A percentile compares a stretch with the other conserved stretches of the same genome.
phyloP scores from a whole-genome alignment of 2,113 vertebrate genomes.

The Brachypteracias leptosomus region DNA sequence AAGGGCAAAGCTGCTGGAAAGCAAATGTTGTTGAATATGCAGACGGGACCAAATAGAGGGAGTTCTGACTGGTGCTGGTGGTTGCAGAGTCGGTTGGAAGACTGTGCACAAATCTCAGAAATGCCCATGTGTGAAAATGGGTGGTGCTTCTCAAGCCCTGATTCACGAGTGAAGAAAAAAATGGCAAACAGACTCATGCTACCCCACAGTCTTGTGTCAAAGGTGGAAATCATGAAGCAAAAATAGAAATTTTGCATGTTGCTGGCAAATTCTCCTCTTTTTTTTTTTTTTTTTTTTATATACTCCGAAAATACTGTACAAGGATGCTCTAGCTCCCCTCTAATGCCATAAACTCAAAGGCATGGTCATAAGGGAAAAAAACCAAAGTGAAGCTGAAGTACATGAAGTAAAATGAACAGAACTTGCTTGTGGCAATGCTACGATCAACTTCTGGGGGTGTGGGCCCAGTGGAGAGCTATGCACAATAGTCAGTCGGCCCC shows the following conservation, averaged over 20 bases:
- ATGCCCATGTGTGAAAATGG: slow-evolving; percentile 55
- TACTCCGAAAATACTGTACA: slow-evolving; percentile 32
- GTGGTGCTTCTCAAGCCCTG: slow-evolving; percentile 30
- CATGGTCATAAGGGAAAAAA: slow-evolving; percentile 58
- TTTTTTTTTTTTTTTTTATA: neutral
- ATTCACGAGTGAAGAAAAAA: neutral
- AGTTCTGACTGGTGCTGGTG: slow-evolving; percentile 49
- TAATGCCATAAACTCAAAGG: slow-evolving; percentile 5
- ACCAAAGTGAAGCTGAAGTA: neutral
- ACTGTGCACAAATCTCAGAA: slow-evolving; percentile 69
- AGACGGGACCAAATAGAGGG: neutral
- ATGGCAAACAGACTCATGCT: neutral
- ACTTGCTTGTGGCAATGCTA: slow-evolving; percentile 37
- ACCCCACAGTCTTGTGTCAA: slow-evolving; percentile 31
- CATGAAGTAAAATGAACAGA: neutral
- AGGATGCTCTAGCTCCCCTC: slow-evolving; percentile 35
- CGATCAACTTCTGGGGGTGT: slow-evolving; percentile 10
- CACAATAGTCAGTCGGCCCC: neutral
- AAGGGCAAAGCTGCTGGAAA: neutral
- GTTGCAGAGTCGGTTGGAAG: slow-evolving; percentile 65
- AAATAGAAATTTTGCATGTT: neutral
- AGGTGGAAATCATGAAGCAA: slow-evolving; percentile 20
- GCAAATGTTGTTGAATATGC: neutral
- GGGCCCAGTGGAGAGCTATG: neutral
- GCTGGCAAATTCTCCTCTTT: slow-evolving; percentile 18